phyloP scores from a whole-genome alignment of 1,140 invertebrate species.

The Oedothorax gibbosus region DNA sequence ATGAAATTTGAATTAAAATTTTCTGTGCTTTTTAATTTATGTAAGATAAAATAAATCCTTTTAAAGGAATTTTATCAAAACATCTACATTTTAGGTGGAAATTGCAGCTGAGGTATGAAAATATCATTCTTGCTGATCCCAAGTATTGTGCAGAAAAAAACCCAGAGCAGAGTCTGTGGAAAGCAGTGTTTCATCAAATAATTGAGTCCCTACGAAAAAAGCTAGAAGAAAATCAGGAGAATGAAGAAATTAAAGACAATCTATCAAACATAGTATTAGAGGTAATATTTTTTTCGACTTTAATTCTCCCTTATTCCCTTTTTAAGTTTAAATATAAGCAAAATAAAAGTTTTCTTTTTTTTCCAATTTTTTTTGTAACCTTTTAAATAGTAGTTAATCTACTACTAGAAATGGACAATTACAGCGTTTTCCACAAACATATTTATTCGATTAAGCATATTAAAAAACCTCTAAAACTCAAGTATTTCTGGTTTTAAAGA shows the following conservation, averaged over 20 bases:
- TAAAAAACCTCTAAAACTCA: no score
- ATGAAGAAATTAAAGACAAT: conserved; percentile 74
- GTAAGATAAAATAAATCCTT: no score
- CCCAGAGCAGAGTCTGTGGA: conserved; percentile 92
- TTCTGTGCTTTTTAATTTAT: no score
- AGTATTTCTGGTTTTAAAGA: no score
- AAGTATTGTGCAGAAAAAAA: conserved; percentile 90
- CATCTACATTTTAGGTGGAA: conserved; percentile 66
- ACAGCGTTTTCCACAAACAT: no score
- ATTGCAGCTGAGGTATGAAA: conserved; percentile 80
- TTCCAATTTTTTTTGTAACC: background rate
- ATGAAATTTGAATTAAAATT: no score
- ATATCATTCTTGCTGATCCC: conserved; percentile 82
- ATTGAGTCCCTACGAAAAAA: conserved; percentile 84
- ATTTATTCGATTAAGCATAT: no score
- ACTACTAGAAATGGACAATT: no score
- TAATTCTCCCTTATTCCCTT: background rate
- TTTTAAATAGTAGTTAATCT: no score
- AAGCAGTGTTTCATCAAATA: conserved; percentile 88
- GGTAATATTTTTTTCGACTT: conserved; percentile 64
- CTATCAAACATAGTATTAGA: conserved; percentile 83
- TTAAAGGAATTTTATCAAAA: no score
- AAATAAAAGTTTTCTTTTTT: background rate
- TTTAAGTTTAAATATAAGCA: background rate
- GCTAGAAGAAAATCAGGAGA: conserved; percentile 70